Evolutionary conservation across 1,140 invertebrate genomes (phyloP).

Genomic region (Drosophila tristis): DNA sequence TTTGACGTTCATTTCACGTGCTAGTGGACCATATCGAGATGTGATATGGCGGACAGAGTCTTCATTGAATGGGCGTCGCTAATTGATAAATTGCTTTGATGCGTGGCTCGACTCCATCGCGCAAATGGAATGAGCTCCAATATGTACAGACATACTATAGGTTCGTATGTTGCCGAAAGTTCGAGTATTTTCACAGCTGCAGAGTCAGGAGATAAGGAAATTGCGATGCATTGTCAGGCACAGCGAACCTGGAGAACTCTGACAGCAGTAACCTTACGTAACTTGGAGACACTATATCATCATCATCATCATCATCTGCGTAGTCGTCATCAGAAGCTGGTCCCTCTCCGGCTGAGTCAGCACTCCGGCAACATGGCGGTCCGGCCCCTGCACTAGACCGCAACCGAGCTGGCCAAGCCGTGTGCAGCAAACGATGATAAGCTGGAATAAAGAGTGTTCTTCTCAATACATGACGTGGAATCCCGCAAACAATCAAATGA

Average conservation of each 20-base stretch:
- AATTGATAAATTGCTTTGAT: constrained; percentile 76
- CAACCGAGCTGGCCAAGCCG: constrained; percentile 22
- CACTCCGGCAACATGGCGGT: constrained; percentile 54
- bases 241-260: constrained; percentile 3
- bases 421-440: constrained; percentile 58
- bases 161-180: background rate
- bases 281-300: constrained; percentile 14
- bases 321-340: constrained; percentile 21
- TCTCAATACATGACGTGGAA: constrained; percentile 43
- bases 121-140: constrained; percentile 15
- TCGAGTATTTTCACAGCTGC: constrained; percentile 3
- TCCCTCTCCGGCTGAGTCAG: constrained; percentile 48
- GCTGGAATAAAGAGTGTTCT: background rate
- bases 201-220: constrained; percentile 35
- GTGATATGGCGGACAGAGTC: constrained; percentile 36
- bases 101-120: constrained; percentile 53
- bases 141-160: constrained; percentile 4
- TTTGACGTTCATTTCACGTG: constrained; percentile 75
- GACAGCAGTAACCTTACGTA: constrained; percentile 34
- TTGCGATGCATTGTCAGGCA: constrained; percentile 22
- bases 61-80: constrained; percentile 71
- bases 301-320: constrained; percentile 19
- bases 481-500: background rate
- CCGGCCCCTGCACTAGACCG: constrained; percentile 43
- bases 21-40: constrained; percentile 52